Percentiles rank a stretch among this genome's conserved stretches.
phyloP scores from a whole-genome alignment of 2,797 vertebrate species.

The Danio albolineatus region DNA sequence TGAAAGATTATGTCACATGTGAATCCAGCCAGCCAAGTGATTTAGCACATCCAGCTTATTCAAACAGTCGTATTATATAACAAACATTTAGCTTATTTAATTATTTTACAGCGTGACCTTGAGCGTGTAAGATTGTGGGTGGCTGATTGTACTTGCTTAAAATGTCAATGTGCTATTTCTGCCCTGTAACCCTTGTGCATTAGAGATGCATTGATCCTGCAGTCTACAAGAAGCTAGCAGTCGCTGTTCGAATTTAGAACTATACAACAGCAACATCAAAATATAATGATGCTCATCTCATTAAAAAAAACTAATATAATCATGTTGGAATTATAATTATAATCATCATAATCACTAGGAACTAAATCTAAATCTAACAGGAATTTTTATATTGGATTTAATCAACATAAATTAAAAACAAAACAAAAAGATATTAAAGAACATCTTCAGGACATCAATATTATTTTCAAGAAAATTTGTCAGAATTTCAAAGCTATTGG shows the following conservation, averaged over 20 bases:
- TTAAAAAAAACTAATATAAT: background rate
- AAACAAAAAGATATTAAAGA: background rate
- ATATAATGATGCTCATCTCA: background rate
- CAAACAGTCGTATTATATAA: constrained; percentile 70
- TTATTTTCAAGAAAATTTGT: background rate
- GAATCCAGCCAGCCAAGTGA: constrained; percentile 10
- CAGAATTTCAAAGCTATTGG: background rate
- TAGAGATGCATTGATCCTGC: background rate
- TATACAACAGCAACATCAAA: background rate
- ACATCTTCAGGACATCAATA: background rate
- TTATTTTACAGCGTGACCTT: constrained; percentile 77
- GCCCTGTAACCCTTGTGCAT: background rate
- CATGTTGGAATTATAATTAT: background rate
- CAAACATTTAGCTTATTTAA: constrained; percentile 65
- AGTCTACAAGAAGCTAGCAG: constrained; percentile 24
- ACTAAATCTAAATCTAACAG: background rate
- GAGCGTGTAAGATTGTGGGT: constrained; percentile 63
- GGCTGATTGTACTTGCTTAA: background rate
- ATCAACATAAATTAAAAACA: background rate
- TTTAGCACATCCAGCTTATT: constrained; percentile 53
- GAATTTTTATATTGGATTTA: background rate
- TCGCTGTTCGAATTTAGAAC: background rate
- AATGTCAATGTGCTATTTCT: background rate
- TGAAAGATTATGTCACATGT: constrained; percentile 32
- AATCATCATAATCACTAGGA: background rate